phyloP scores from a whole-genome alignment of 2,113 vertebrate genomes.

The Campylorhamphus procurvoides region DNA sequence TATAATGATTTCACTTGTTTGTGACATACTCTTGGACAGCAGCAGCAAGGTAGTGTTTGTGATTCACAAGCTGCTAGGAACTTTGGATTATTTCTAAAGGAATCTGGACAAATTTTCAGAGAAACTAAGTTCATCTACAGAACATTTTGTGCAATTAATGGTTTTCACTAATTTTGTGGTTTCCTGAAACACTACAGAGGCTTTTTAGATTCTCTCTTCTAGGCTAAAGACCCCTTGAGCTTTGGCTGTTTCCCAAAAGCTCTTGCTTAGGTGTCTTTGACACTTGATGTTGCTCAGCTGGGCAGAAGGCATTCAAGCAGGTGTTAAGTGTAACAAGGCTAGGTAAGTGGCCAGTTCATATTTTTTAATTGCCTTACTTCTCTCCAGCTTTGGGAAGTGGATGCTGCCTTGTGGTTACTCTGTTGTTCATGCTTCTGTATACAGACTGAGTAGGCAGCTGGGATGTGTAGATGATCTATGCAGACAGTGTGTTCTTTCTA shows the following conservation, averaged over 20 bases:
- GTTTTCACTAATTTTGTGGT: background rate
- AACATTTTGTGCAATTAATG: background rate
- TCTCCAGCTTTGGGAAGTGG: background rate
- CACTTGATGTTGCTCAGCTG: background rate
- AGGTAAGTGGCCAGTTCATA: background rate
- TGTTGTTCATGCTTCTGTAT: background rate
- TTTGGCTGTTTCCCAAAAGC: background rate
- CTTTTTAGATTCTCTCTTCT: background rate
- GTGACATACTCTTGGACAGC: background rate
- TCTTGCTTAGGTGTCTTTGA: background rate
- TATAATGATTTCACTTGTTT: background rate
- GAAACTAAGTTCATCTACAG: background rate
- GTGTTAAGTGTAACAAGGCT: background rate
- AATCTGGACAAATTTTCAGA: background rate
- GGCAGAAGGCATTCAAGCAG: background rate
- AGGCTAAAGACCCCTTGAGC: background rate
- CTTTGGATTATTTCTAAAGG: background rate
- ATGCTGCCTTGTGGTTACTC: accelerated
- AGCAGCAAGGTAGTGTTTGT: background rate
- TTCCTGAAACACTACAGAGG: background rate
- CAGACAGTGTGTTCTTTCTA: background rate
- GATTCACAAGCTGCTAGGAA: background rate
- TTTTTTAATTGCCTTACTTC: background rate
- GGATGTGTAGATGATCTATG: background rate
- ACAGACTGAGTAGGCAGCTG: background rate